These are phyloP conservation scores for Achroia grisella DNA, from an alignment of 1,140 invertebrate species.

Conservation along the genomic window DNA sequence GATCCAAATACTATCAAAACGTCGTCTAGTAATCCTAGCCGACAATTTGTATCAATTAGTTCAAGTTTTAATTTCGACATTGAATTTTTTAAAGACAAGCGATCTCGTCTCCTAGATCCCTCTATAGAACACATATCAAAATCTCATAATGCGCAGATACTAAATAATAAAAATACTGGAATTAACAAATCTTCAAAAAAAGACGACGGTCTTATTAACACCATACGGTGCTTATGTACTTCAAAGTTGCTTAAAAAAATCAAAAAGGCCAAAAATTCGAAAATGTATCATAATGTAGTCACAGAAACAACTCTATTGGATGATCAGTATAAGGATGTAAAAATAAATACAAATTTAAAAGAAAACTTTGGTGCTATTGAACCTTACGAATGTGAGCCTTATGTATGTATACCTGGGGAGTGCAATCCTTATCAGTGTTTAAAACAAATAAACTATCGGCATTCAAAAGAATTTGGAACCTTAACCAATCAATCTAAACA, in stretches of 20 bases:
- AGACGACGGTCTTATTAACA: not conserved
- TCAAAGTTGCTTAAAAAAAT: not conserved
- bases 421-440: constrained; percentile 23
- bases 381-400: constrained; percentile 26
- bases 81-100: constrained; percentile 7
- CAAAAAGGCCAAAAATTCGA: not conserved
- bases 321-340: not conserved
- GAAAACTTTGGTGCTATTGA: not conserved
- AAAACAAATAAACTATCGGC: constrained; percentile 13
- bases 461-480: constrained; percentile 5
- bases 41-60: not conserved
- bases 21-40: not conserved
- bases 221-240: constrained; percentile 3
- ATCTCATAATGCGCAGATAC: not conserved
- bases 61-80: constrained; percentile 6
- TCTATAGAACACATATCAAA: not conserved
- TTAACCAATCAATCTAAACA: not conserved
- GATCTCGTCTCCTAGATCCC: not conserved
- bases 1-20: too few species aligned
- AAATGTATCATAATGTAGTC: not conserved
- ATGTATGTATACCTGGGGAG: constrained; percentile 20
- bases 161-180: not conserved
- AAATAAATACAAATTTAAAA: not conserved
- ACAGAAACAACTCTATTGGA: not conserved
- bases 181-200: not conserved